Evolutionary conservation across 1,140 invertebrate species (phyloP).

Genomic region (Lethrus apterus): DNA sequence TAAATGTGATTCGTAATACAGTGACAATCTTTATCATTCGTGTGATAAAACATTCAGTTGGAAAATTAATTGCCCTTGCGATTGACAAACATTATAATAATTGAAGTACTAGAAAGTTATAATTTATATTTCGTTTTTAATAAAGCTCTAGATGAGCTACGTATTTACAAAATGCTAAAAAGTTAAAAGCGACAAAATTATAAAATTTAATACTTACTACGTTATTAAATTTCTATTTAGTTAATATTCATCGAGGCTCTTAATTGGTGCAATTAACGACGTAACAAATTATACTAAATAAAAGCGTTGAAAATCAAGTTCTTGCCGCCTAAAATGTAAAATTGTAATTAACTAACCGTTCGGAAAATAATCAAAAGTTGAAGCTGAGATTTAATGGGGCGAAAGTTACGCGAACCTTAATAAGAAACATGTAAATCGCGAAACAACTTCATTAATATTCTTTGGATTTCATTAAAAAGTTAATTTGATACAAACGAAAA

Average conservation of each 20-base stretch:
- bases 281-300: conserved; percentile 29
- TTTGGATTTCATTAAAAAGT: conserved; percentile 20
- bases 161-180: too few species aligned
- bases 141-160: too few species aligned
- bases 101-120: too few species aligned
- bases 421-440: conserved; percentile 29
- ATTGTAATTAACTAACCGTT: conserved; percentile 33
- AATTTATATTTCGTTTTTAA: too few species aligned
- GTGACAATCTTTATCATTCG: too few species aligned
- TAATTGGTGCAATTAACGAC: conserved; percentile 25
- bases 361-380: conserved; percentile 30
- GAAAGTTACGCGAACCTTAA: conserved; percentile 12
- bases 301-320: conserved; percentile 13
- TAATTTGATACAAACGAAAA: conserved; percentile 16
- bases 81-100: too few species aligned
- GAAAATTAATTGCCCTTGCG: too few species aligned
- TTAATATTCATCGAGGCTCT: conserved; percentile 16
- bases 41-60: too few species aligned
- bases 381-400: conserved; percentile 20
- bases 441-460: conserved; percentile 34
- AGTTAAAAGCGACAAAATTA: too few species aligned
- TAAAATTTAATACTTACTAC: too few species aligned
- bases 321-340: conserved; percentile 14
- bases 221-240: conserved; percentile 25
- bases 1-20: too few species aligned